Conservation (phyloP, 2,797 vertebrate genomes). For the Picus viridis region DNA sequence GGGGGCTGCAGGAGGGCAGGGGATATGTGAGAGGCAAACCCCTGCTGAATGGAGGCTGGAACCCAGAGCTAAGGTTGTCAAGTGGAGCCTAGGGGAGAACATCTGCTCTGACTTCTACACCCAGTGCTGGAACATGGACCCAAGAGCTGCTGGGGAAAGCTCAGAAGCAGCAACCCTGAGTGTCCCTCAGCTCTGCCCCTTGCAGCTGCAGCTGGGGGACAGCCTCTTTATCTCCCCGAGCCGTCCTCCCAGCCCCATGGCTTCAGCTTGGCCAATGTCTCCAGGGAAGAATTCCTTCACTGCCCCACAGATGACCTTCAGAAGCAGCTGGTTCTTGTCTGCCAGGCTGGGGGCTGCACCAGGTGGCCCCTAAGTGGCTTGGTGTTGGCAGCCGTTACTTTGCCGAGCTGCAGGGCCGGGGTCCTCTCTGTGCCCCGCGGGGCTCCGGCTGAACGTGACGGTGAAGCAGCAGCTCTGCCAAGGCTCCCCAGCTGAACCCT, state of each 20-base stretch:
- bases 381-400: constrained; percentile 84
- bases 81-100: constrained; percentile 82
- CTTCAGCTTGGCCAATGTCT: constrained; percentile 83
- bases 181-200: constrained; percentile 85
- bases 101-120: constrained; percentile 72
- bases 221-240: constrained; percentile 80
- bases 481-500: constrained; percentile 71
- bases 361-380: constrained; percentile 82
- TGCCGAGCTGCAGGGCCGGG: constrained; percentile 74
- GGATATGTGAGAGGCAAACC: constrained; percentile 70
- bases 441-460: constrained; percentile 83
- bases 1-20: constrained; percentile 60
- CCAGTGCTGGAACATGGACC: constrained; percentile 79
- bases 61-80: constrained; percentile 71
- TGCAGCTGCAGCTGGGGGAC: constrained; percentile 86
- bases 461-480: constrained; percentile 84
- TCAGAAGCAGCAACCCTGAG: constrained; percentile 10
- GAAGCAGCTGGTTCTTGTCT: constrained; percentile 77
- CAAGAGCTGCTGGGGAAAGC: neutral
- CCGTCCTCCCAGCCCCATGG: constrained; percentile 78
- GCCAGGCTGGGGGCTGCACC: constrained; percentile 73
- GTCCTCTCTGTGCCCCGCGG: constrained; percentile 79
- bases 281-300: constrained; percentile 80
- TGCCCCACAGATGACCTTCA: constrained; percentile 70
- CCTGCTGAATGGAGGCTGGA: constrained; percentile 77